Base-by-base conservation (phyloP, 2,113 vertebrate genomes). In the Callipepla squamata region DNA sequence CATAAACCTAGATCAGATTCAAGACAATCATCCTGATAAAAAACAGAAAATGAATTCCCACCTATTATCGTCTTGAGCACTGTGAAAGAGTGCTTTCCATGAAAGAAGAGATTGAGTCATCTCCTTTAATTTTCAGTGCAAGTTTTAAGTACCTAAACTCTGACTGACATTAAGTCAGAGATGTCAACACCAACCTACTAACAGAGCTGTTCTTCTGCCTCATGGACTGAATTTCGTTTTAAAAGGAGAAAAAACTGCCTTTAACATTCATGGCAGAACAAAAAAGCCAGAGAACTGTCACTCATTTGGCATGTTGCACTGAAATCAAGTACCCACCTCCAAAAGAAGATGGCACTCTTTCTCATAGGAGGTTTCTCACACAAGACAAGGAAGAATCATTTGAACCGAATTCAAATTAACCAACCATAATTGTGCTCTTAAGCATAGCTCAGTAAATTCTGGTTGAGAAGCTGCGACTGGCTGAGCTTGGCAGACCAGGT, bases 381-480 rank as follows among this genome's bases (percentile, higher is more conserved):
- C 12, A 28, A 40, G 66, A 76, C 77, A 58, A 0, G 4, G 69
- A 94, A 93, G 87, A 89, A 69, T 55, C 48, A 58, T 55, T 57
- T 81, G 69, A 95, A 90, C 11, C 13, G 2, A 83, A 93, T 93
- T 95, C 89, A 87, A 95, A 96, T 95, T 11, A 85, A 76, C 94
- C 89, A 96, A 94, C 79, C 88, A 88, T 26, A 34, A n/a, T 0
- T 1, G 32, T 0, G 11, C 82, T 80, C 79, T 45, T 59, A 83
- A 83, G 32, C 25, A 82, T 4, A 70, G 79, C 89, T 83, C 3
- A 1, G 85, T 63, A 77, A 73, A 82, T 91, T 89, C 63, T 75
- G 87, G 30, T 51, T 55, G 75, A 59, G 89, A 84, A 88, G 89
- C 75, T 74, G 85, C 80, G 87, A 95, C 91, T 74, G 72, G 72